Percentiles rank a stretch among this genome's conserved stretches.
Evolutionary conservation across 2,888 invertebrate species (phyloP).

Genomic region (Agonopterix arenella): DNA sequence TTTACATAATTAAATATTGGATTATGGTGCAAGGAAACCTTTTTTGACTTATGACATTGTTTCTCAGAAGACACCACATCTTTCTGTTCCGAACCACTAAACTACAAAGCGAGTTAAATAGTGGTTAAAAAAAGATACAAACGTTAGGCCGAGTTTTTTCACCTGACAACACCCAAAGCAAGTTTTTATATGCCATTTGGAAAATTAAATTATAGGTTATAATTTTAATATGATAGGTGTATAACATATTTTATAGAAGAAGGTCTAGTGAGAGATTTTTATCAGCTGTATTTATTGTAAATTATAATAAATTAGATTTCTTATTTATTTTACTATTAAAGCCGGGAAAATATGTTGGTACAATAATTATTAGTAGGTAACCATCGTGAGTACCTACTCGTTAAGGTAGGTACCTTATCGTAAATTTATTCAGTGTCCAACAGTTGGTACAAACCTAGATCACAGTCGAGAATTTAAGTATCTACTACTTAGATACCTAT

Average conservation of each 20-base stretch:
- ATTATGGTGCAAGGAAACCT: conserved; percentile 14
- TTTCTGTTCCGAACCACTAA: conserved; percentile 56
- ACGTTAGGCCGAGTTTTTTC: conserved; percentile 54
- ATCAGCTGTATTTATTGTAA: conserved; percentile 51
- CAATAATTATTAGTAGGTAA: too few species aligned
- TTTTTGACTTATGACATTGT: conserved; percentile 45
- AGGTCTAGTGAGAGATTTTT: conserved; percentile 50
- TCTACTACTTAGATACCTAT: too few species aligned
- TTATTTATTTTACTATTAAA: too few species aligned
- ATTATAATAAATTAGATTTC: conserved; percentile 21
- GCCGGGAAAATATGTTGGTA: too few species aligned
- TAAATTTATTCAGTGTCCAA: too few species aligned
- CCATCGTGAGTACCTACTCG: too few species aligned
- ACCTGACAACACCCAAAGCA: conserved; percentile 63
- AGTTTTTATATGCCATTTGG: conserved; percentile 62
- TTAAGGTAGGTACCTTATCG: too few species aligned
- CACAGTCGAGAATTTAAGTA: too few species aligned
- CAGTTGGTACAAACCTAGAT: too few species aligned
- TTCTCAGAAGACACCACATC: conserved; percentile 56
- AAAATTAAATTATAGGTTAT: conserved; percentile 76
- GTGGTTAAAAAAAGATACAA: conserved; percentile 48
- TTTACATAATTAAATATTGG: conserved; percentile 3
- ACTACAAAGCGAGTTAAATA: conserved; percentile 43
- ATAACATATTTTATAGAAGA: conserved; percentile 56
- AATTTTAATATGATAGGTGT: conserved; percentile 74